phyloP scores from a whole-genome alignment of 2,113 vertebrate species.

The human (Homo sapiens) region DNA sequence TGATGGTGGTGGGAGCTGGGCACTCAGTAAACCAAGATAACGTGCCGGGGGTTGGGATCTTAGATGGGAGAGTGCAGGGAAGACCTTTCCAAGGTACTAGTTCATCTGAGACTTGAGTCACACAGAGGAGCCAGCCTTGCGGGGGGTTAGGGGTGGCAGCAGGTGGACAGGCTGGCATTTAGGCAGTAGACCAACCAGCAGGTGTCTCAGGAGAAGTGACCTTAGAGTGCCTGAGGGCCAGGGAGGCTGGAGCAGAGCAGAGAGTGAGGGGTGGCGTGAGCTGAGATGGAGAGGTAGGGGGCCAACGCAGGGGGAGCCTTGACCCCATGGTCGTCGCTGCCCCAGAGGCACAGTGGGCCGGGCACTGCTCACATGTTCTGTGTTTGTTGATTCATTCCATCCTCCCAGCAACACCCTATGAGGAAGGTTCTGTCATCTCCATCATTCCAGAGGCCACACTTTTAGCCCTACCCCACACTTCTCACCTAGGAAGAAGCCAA shows the following conservation, averaged over 20 bases:
- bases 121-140: no score
- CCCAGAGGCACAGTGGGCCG: rapidly evolving
- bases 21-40: no score
- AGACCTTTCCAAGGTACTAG: not conserved
- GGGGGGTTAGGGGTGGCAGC: not conserved
- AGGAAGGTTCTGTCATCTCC: not conserved
- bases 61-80: not conserved
- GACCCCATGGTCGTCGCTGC: rapidly evolving
- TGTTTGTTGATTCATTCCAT: not conserved
- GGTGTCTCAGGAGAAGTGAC: not conserved
- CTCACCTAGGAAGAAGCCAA: not conserved
- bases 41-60: not conserved
- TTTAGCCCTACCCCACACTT: no score
- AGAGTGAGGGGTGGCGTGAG: not conserved
- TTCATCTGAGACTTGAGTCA: not conserved
- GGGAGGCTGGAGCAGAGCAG: not conserved
- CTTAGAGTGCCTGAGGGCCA: not conserved
- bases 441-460: not conserved
- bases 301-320: no score
- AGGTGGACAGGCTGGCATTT: not conserved
- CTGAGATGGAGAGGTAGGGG: no score
- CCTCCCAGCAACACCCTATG: not conserved
- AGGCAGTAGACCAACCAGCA: not conserved
- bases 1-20: not conserved
- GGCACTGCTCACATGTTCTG: rapidly evolving